These are phyloP conservation scores for Podocnemis expansa DNA, from an alignment of 2,113 vertebrate genomes.

Conservation along the genomic window DNA sequence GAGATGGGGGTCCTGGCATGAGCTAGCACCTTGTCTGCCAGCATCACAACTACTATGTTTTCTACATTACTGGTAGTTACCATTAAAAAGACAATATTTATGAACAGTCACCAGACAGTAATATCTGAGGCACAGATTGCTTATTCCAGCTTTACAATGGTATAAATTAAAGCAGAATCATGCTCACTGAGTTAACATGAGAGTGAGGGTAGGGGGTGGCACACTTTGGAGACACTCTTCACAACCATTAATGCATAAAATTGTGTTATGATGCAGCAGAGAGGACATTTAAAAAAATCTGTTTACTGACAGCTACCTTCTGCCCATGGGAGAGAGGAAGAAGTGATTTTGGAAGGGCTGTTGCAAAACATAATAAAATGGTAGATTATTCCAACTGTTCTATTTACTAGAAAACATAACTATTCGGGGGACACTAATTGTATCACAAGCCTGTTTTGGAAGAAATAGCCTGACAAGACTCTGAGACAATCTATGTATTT, in stretches of 20 bases:
- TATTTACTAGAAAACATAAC: not conserved
- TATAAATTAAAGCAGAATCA: not conserved
- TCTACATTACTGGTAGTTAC: not conserved
- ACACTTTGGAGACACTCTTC: not conserved
- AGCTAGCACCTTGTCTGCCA: not conserved
- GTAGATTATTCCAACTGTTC: not conserved
- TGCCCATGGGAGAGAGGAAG: not conserved
- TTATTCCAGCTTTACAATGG: not conserved
- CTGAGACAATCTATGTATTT: not conserved
- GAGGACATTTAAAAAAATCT: not conserved
- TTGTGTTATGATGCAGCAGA: not conserved
- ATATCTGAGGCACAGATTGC: not conserved
- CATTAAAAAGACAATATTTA: not conserved
- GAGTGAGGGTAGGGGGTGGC: not conserved
- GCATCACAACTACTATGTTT: not conserved
- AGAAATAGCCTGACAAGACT: not conserved
- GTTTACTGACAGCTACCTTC: not conserved
- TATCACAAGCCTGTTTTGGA: not conserved
- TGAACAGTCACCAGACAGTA: not conserved
- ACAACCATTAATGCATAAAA: not conserved
- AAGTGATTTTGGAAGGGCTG: not conserved
- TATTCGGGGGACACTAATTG: not conserved
- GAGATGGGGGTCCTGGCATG: not conserved
- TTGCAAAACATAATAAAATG: not conserved
- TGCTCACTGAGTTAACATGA: not conserved